Percentiles rank a stretch among this genome's conserved stretches.
phyloP scores from a whole-genome alignment of 2,113 vertebrate genomes.

The Colaptes auratus region DNA sequence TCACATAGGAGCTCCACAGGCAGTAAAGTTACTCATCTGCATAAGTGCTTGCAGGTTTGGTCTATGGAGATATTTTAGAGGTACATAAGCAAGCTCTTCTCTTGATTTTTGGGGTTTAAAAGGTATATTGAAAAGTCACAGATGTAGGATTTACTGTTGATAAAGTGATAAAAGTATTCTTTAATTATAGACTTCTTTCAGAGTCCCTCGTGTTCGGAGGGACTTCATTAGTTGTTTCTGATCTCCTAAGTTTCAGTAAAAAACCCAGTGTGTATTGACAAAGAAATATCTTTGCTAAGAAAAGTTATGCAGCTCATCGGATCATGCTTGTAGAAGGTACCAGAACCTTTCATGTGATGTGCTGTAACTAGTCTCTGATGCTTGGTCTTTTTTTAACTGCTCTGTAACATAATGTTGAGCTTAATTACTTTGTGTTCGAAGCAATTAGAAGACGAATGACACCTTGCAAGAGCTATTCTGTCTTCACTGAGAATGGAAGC shows the following conservation, averaged over 20 bases:
- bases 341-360: background rate
- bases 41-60: slow-evolving; percentile 66
- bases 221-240: background rate
- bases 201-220: background rate
- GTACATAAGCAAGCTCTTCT: background rate
- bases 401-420: slow-evolving; percentile 5
- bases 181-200: background rate
- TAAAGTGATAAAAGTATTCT: background rate
- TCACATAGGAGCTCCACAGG: slow-evolving; percentile 58
- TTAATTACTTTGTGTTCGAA: slow-evolving; percentile 31
- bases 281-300: background rate
- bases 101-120: background rate
- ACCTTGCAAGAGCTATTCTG: background rate
- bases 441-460: background rate
- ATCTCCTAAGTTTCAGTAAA: slow-evolving; percentile 29
- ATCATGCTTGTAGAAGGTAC: background rate
- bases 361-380: background rate
- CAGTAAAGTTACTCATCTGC: slow-evolving; percentile 64
- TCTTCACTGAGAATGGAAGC: background rate
- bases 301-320: slow-evolving; percentile 9
- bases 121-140: slow-evolving; percentile 9
- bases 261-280: background rate
- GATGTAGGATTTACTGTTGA: background rate
- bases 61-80: background rate
- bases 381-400: background rate